A percentile compares a stretch with the other conserved stretches of the same genome.
phyloP scores from a whole-genome alignment of 2,888 invertebrate species.

The Scaptomyza caliginosa region DNA sequence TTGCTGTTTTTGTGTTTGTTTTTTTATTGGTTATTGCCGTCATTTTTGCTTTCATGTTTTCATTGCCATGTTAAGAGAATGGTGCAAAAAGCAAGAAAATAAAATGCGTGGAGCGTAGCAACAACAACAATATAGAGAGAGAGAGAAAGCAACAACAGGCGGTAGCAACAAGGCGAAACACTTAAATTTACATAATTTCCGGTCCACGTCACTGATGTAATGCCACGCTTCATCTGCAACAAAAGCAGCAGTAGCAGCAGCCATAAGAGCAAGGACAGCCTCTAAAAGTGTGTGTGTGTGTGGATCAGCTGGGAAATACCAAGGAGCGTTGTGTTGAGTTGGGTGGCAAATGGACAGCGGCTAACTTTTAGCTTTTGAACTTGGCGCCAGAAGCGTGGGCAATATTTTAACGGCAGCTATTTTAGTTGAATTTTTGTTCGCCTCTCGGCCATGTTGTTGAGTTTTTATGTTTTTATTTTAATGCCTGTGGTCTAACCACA shows the following conservation, averaged over 20 bases:
- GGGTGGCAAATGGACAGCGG: conserved; percentile 28
- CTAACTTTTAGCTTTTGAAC: conserved; percentile 62
- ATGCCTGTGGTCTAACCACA: conserved; percentile 45
- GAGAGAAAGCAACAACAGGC: not conserved
- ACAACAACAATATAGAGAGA: conserved; percentile 4
- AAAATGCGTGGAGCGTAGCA: conserved; percentile 31
- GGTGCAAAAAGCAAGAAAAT: conserved; percentile 39
- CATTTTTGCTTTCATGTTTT: conserved; percentile 78
- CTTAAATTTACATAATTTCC: conserved; percentile 81
- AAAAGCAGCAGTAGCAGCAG: conserved; percentile 36
- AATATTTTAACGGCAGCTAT: conserved; percentile 69
- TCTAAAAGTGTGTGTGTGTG: conserved; percentile 1
- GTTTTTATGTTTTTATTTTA: conserved; percentile 2
- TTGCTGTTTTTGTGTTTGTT: conserved; percentile 50
- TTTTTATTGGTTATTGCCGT: conserved; percentile 58
- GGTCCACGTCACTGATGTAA: conserved; percentile 77
- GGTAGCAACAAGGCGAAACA: conserved; percentile 65
- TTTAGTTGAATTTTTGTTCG: conserved; percentile 65
- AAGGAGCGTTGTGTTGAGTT: not conserved
- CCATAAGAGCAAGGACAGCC: conserved; percentile 21
- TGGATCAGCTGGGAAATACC: conserved; percentile 53
- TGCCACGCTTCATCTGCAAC: conserved; percentile 72
- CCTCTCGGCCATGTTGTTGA: conserved; percentile 16
- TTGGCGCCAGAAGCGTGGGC: conserved; percentile 38
- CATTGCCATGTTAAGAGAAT: conserved; percentile 78